Percentiles rank a stretch among this genome's conserved stretches.
Evolutionary conservation across 2,888 invertebrate species (phyloP).

Genomic region (Ichneumon xanthorius): DNA sequence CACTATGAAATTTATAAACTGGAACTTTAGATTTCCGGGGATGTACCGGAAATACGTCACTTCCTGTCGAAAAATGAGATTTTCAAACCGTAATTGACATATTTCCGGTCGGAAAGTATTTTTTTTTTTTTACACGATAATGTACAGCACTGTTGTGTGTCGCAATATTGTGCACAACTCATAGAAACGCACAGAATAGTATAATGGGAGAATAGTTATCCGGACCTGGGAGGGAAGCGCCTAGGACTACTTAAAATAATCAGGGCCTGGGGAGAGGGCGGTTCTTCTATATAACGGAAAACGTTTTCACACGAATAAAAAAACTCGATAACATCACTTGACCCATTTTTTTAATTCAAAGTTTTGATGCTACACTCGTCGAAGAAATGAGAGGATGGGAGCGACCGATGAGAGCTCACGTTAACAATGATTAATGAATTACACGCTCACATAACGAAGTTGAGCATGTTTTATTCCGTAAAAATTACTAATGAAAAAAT

Average conservation of each 20-base stretch:
- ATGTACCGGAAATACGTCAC: no score
- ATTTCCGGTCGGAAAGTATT: no score
- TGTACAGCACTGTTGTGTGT: background rate
- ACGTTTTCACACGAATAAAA: slow-evolving; percentile 4
- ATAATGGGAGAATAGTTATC: background rate
- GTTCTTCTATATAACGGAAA: background rate
- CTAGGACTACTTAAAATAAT: no score
- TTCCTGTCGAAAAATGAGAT: no score
- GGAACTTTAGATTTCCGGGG: no score
- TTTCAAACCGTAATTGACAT: no score
- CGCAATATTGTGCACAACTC: background rate
- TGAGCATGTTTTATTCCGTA: background rate
- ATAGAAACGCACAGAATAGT: background rate
- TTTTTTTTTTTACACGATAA: no score
- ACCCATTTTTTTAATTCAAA: slow-evolving; percentile 6
- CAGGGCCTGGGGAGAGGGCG: no score
- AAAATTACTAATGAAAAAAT: background rate
- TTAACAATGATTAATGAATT: background rate
- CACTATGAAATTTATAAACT: no score
- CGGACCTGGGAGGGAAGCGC: background rate
- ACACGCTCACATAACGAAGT: background rate
- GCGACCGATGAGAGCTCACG: background rate
- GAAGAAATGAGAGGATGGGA: background rate
- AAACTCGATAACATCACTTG: slow-evolving; percentile 9
- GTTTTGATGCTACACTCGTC: slow-evolving; percentile 20